phyloP scores from a whole-genome alignment of 2,888 invertebrate species.

The Parelbella ahira region DNA sequence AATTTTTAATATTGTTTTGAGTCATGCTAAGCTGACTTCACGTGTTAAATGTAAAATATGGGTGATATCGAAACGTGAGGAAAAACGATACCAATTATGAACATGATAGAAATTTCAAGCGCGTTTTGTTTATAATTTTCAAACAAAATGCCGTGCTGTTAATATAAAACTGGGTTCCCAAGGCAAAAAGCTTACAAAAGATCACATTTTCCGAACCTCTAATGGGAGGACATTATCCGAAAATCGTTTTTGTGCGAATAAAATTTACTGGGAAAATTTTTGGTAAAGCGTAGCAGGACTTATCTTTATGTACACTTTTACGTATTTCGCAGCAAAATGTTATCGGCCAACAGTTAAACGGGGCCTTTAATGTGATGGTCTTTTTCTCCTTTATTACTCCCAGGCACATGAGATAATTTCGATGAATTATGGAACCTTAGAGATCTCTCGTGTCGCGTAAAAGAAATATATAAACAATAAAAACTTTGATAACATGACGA shows the following conservation, averaged over 20 bases:
- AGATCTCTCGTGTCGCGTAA: conserved; percentile 39
- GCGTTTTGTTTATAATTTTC: conserved; percentile 24
- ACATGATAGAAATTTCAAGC: conserved; percentile 14
- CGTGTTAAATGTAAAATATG: too few relatives aligned
- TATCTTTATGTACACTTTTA: conserved; percentile 72
- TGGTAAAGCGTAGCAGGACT: conserved; percentile 50
- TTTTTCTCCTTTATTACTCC: conserved; percentile 45
- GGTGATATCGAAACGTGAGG: too few relatives aligned
- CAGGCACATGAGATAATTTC: conserved; percentile 57
- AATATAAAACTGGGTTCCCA: conserved; percentile 19
- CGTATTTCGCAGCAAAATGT: conserved; percentile 59
- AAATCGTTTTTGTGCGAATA: conserved; percentile 63
- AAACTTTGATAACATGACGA: conserved; percentile 47
- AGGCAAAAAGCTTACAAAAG: conserved; percentile 45
- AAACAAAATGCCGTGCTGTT: conserved; percentile 23
- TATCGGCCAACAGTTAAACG: conserved; percentile 59
- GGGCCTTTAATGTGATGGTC: conserved; percentile 49
- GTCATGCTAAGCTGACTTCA: too few relatives aligned
- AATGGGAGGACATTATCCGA: conserved; percentile 65
- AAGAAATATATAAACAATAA: conserved; percentile 50
- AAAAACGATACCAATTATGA: too few relatives aligned
- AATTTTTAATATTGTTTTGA: too few relatives aligned
- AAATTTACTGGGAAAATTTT: conserved; percentile 63
- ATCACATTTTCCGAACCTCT: conserved; percentile 58
- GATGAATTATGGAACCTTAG: conserved; percentile 52